A percentile compares a stretch with the other conserved stretches of the same genome.
These are phyloP conservation scores for Sprattus sprattus DNA, from an alignment of 2,113 vertebrate genomes.

Conservation along the genomic window DNA sequence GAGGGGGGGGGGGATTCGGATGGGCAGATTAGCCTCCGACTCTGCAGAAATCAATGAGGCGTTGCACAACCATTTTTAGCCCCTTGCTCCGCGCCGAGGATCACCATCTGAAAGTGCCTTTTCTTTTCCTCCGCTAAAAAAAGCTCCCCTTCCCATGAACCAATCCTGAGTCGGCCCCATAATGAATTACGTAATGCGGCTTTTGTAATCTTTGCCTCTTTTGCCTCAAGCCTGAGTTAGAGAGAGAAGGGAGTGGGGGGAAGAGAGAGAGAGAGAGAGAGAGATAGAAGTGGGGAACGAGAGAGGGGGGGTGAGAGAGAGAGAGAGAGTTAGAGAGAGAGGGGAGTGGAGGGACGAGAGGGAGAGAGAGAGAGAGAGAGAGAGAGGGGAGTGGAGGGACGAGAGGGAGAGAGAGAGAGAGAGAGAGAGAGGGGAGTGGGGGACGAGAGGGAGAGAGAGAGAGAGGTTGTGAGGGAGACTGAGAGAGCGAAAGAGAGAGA, in stretches of 20 bases:
- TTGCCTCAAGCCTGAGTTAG: conserved; percentile 41
- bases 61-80: conserved; percentile 29
- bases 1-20: not conserved
- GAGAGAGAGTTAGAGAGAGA: not conserved
- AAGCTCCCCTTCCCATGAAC: conserved; percentile 41
- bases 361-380: not conserved
- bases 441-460: not conserved
- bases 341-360: not conserved
- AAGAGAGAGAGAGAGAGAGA: not conserved
- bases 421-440: not conserved
- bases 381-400: conserved; percentile 1
- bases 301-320: not conserved
- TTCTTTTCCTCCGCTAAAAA: conserved; percentile 21
- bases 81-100: conserved; percentile 13
- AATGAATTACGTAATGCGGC: conserved; percentile 64
- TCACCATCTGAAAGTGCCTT: conserved; percentile 35
- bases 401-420: not conserved
- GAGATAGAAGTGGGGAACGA: not conserved
- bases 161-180: conserved; percentile 55
- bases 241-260: not conserved
- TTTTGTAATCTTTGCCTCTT: conserved; percentile 55
- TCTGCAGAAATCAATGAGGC: conserved; percentile 30
- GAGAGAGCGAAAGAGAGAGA: not conserved
- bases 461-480: not conserved
- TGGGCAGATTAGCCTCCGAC: conserved; percentile 3